A percentile compares a stretch with the other conserved stretches of the same genome.
Conservation (phyloP, 2,888 invertebrate genomes). For the Drosophila subsilvestris region DNA sequence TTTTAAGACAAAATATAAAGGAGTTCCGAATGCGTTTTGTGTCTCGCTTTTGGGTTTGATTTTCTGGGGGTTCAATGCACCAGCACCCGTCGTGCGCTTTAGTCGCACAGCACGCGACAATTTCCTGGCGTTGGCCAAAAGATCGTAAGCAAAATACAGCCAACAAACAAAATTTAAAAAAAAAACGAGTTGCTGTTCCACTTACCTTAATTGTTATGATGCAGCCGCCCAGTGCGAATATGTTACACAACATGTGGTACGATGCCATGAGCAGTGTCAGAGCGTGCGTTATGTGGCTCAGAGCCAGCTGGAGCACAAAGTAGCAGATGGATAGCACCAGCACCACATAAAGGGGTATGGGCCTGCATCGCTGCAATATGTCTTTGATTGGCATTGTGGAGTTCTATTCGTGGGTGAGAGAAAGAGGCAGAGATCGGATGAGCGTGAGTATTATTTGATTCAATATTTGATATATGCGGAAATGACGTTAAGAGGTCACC, state of each 20-base stretch:
- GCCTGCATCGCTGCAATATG: conserved; percentile 90
- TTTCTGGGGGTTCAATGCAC: conserved; percentile 46
- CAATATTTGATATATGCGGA: conserved; percentile 32
- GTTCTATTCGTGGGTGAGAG: neutral
- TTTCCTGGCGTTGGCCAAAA: conserved; percentile 35
- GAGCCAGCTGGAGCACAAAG: conserved; percentile 92
- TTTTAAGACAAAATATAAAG: conserved; percentile 19
- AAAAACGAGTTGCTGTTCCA: conserved; percentile 40
- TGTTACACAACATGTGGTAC: conserved; percentile 97
- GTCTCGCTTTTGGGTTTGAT: conserved; percentile 11
- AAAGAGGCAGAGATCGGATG: neutral
- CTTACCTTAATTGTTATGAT: conserved; percentile 91
- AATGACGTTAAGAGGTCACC: conserved; percentile 17
- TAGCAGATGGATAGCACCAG: conserved; percentile 89
- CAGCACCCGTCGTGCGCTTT: conserved; percentile 18
- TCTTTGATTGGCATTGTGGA: conserved; percentile 90
- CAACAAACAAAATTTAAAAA: neutral
- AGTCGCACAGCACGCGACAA: conserved; percentile 31
- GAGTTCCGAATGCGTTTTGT: conserved; percentile 40
- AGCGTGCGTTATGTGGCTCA: conserved; percentile 95
- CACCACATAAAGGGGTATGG: conserved; percentile 90
- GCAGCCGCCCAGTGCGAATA: conserved; percentile 92
- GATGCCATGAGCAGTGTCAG: conserved; percentile 95
- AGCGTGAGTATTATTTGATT: conserved; percentile 39
- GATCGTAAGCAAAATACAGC: conserved; percentile 16